Base-by-base conservation (phyloP, 2,113 vertebrate species). In the Excalfactoria chinensis region DNA sequence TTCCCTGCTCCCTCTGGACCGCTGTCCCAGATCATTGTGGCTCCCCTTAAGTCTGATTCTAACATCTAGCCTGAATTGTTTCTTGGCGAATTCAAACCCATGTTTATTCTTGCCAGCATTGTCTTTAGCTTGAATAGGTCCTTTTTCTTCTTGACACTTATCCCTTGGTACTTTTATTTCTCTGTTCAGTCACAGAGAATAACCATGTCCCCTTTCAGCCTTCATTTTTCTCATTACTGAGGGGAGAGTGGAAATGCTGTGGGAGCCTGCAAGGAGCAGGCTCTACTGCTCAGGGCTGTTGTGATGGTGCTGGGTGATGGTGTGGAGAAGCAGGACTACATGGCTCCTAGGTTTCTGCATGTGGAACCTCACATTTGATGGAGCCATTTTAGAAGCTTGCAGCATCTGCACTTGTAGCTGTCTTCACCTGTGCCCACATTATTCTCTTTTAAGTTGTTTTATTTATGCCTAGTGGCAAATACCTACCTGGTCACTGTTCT, bases 121-220 rank as follows among this genome's bases (percentile, higher is more conserved):
- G 88, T 94, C 75, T 93, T 91, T 70, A 80, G 56, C 68, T 64
- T 91, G 85, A 95, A 95, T 94, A 83, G 90, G 64, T 73, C 94
- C 77, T 96, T 91, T 88, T 93, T 93, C 67, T 93, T 93, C 69
- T 68, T 95, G 93, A 93, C 90, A 91, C 35, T 95, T 93, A 87
- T 89, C 79, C 64, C 82, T 89, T 77, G 71, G 63, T 77, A 94
- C 75, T 83, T 93, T 37, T 63, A 67, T 94, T 94, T 73, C 75
- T 88, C 82, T 80, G 64, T 71, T 91, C 64, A 83, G 64, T 55
- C 58, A 18, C 34, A 80, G 71, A 89, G 56, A 94, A 85, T 89
- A 95, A 91, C 71, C 64, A 80, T 5, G 19, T 60, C 67, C 72
- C 35, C 26, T 81, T 81, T 60, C 86, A 90, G 64, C 56, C 34